Base-by-base conservation (phyloP, 2,888 invertebrate genomes). In the Drosophila prolongata region DNA sequence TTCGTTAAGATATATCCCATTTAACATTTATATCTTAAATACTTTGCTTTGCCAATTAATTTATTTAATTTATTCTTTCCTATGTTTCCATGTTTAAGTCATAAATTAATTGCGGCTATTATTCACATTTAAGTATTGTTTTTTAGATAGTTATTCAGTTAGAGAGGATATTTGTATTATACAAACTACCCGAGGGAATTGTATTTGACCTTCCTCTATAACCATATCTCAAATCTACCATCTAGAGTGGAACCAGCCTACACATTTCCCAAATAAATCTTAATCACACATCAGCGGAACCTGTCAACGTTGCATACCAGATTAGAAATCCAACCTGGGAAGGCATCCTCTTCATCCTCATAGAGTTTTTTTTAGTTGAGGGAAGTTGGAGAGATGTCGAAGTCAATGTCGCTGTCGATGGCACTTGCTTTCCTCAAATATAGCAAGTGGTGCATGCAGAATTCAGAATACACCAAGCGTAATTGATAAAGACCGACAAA, bases 401-500 rank as follows among this genome's bases (percentile, higher is more conserved):
- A 43, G 37, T 62, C 58, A 47, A 62, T 73, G 57, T 50, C 58
- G 61, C 47, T 70, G 86, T 69, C 75, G 69, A 68, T 81, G 88
- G 76, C 86, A 81, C 86, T 81, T 81, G 88, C 73, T 78, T 79
- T 53, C 9, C 38, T 19, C 27, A 34, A 44, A 35, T 87, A 77
- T 72, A 69, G 83, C 84, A 72, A 74, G 71, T 76, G 70, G 62
- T 73, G 72, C 65, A 62, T 50, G 49, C 67, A 47, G 69, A 58
- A 69, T 60, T 38, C 72, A 47, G 64, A 64, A 61, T 56, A 43
- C 27, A 44, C 55, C 55, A 35, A 85, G 89, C 89, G 88, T 82
- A 85, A 85, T 89, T 89, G 84, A 85, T 89, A 85, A 87, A 89
- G 77, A 89, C 88, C 88, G 89, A 89, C 89, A 84, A 89, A 84